A percentile compares a stretch with the other conserved stretches of the same genome.
Evolutionary conservation across 2,888 invertebrate genomes (phyloP).

Genomic region (Zelleria hepariella): DNA sequence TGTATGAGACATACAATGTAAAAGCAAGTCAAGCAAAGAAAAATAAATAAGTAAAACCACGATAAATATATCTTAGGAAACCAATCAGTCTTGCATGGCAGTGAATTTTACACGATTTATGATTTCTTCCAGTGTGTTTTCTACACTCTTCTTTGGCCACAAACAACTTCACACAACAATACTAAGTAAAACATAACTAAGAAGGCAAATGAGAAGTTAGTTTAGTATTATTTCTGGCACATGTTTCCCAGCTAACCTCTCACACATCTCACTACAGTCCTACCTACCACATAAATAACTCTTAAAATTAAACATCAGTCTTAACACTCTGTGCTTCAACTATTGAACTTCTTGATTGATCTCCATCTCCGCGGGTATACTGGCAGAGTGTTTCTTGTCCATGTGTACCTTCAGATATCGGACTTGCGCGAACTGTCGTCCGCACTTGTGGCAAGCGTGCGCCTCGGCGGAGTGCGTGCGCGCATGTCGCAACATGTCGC

Average conservation of each 20-base stretch:
- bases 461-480: slow-evolving; percentile 55
- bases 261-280: neutral
- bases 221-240: no score
- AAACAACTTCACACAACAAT: no score
- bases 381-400: slow-evolving; percentile 31
- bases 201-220: no score
- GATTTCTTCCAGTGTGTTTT: no score
- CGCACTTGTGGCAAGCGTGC: slow-evolving; percentile 56
- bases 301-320: neutral
- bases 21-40: neutral
- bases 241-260: neutral
- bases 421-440: slow-evolving; percentile 56
- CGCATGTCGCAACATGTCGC: slow-evolving; percentile 61
- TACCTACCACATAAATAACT: neutral
- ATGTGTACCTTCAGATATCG: slow-evolving; percentile 67
- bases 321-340: neutral
- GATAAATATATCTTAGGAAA: neutral
- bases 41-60: neutral
- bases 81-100: no score
- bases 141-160: no score
- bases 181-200: no score
- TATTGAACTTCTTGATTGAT: slow-evolving; percentile 12
- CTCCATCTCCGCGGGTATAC: slow-evolving; percentile 22
- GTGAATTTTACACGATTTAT: no score
- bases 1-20: neutral